phyloP scores from a whole-genome alignment of 2,888 invertebrate species.

The Ophion slaviceki region DNA sequence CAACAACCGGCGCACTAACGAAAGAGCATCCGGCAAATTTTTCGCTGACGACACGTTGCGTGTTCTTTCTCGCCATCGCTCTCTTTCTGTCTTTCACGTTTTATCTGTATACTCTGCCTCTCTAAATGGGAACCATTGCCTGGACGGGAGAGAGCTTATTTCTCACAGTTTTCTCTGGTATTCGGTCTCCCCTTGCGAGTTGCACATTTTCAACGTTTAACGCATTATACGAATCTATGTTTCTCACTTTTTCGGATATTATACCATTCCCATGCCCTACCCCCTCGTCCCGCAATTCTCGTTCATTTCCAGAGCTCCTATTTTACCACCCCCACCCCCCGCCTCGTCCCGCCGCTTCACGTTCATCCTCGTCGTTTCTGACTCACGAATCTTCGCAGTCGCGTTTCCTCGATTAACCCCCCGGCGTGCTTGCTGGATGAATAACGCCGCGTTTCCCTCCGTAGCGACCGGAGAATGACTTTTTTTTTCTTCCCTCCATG shows the following conservation, averaged over 20 bases:
- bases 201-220: constrained; percentile 54
- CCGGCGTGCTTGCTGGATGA: constrained; percentile 43
- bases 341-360: too few relatives aligned
- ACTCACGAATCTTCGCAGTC: constrained; percentile 49
- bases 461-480: constrained; percentile 28
- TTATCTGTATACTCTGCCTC: neutral
- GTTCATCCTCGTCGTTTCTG: constrained; percentile 29
- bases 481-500: constrained; percentile 12
- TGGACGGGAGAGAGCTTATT: constrained; percentile 33
- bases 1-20: constrained; percentile 54
- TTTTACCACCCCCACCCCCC: neutral
- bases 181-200: constrained; percentile 20
- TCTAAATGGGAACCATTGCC: constrained; percentile 6
- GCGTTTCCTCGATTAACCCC: constrained; percentile 60
- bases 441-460: constrained; percentile 58
- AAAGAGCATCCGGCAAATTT: constrained; percentile 63
- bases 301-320: constrained; percentile 23
- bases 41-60: constrained; percentile 62
- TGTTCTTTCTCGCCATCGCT: constrained; percentile 14
- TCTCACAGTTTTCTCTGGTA: constrained; percentile 36
- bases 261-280: constrained; percentile 11
- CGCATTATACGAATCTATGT: constrained; percentile 53
- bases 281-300: constrained; percentile 17
- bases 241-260: constrained; percentile 55
- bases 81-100: neutral